Evolutionary conservation across 1,140 invertebrate species (phyloP), one percentile per base, ranked within the genome.

Genomic region (Mamestra configurata): DNA sequence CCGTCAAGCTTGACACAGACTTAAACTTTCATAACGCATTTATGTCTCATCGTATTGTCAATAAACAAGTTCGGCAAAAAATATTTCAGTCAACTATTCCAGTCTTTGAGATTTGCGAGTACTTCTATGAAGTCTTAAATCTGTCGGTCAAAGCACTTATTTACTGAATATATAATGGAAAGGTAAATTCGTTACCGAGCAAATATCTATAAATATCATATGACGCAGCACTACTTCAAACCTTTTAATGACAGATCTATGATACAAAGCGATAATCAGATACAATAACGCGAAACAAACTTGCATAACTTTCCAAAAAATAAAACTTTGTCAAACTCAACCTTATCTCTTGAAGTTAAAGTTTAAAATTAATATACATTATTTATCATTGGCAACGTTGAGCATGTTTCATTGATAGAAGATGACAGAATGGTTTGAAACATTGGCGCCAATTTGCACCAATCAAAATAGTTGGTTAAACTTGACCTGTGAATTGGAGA

Each of bases 381-480:
- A 24, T 49, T 76, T 46, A 24, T 61, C 37, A 15, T 18, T 18
- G 10, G 37, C 27, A 68, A 71, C 49, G 15, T 43, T 70, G 78
- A 64, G 24, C 73, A 64, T 40, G 81, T 82, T 15, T 75, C 37
- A 79, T 82, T 78, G 81, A 84, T 76, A 87, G 84, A 46, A 49
- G 78, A 79, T 73, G 78, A 80, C 79, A 77, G 82, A 85, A 81
- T 76, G 82, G 82, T 81, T 79, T 80, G 85, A 86, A 82, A 84
- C 80, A 88, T 88, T 83, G 83, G 82, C 75, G 82, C 79, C 83
- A 90, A 88, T 90, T 89, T 88, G 79, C 77, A 78, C 77, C 85
- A 87, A 88, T 88, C 85, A 88, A 89, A 87, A 83, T 86, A 83
- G 84, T 86, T 82, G 64, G 66, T 46, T 75, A 86, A 89, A 87